A percentile compares a stretch with the other conserved stretches of the same genome.
Conservation (phyloP, 2,113 vertebrate species). For the Varanus salvator region DNA sequence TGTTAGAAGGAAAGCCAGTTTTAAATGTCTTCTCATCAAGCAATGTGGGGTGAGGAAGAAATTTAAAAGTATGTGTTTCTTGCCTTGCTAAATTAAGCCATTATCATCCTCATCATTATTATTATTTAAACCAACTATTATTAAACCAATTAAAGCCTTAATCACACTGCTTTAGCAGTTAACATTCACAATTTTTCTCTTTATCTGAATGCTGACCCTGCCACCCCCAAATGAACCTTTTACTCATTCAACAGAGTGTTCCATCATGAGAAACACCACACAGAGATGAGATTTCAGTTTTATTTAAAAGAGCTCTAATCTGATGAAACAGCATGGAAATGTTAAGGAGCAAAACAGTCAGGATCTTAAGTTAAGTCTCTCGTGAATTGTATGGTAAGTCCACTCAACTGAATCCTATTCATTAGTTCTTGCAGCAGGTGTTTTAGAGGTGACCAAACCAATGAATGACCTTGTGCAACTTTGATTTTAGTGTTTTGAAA, state of each 20-base stretch:
- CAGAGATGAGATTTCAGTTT: not conserved
- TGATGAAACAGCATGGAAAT: not conserved
- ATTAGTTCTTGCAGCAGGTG: conserved; percentile 15
- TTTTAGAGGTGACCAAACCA: not conserved
- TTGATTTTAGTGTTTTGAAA: not conserved
- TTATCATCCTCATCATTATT: not conserved
- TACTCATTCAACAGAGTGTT: not conserved
- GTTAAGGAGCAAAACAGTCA: not conserved
- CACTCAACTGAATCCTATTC: not conserved
- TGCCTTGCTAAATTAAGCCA: not conserved
- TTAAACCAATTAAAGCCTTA: conserved; percentile 9
- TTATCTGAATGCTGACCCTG: not conserved
- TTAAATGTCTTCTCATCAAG: no score
- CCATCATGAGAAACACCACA: not conserved
- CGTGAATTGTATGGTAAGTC: not conserved
- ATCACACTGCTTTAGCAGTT: not conserved
- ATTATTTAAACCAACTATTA: not conserved
- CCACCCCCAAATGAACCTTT: not conserved
- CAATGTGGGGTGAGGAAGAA: not conserved
- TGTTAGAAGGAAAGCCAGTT: no score
- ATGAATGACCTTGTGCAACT: no score
- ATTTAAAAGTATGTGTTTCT: not conserved
- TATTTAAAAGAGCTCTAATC: not conserved
- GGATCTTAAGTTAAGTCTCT: not conserved
- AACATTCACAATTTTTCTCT: not conserved